Percentiles rank a stretch among this genome's conserved stretches.
These are phyloP conservation scores for Apodemia zela DNA, from an alignment of 2,888 invertebrate genomes.

Conservation along the genomic window DNA sequence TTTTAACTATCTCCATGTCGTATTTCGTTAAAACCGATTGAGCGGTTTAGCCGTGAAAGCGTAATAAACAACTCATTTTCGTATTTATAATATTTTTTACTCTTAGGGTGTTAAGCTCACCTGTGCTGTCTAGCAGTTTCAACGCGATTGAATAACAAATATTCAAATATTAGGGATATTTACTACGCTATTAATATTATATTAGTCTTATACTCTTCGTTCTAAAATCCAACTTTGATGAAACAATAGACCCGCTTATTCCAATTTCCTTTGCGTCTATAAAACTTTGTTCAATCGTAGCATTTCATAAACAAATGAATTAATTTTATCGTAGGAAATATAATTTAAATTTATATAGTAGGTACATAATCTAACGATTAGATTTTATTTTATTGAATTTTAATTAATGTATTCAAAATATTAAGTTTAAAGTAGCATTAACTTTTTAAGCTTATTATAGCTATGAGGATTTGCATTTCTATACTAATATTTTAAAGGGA, in stretches of 20 bases:
- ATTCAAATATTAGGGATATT: no score
- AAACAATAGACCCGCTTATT: slow-evolving; percentile 4
- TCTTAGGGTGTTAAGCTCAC: no score
- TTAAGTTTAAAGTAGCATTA: background rate
- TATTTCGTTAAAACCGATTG: no score
- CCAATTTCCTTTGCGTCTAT: background rate
- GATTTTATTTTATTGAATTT: background rate
- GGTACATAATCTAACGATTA: background rate
- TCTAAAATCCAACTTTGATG: background rate
- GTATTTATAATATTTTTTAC: no score
- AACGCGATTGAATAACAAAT: no score
- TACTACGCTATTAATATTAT: no score
- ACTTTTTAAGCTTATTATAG: background rate
- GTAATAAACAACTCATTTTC: no score
- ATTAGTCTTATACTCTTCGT: no score
- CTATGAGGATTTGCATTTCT: background rate
- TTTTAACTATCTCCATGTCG: no score
- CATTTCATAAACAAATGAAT: slow-evolving; percentile 4
- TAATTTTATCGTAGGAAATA: background rate
- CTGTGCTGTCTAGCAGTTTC: no score
- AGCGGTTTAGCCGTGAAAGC: no score
- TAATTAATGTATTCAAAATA: background rate
- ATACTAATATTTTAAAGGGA: no score
- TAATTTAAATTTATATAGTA: background rate
- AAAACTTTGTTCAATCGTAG: background rate